A percentile compares a stretch with the other conserved stretches of the same genome.
Conservation (phyloP, 2,113 vertebrate genomes). For the Sinocyclocheilus anshuiensis region DNA sequence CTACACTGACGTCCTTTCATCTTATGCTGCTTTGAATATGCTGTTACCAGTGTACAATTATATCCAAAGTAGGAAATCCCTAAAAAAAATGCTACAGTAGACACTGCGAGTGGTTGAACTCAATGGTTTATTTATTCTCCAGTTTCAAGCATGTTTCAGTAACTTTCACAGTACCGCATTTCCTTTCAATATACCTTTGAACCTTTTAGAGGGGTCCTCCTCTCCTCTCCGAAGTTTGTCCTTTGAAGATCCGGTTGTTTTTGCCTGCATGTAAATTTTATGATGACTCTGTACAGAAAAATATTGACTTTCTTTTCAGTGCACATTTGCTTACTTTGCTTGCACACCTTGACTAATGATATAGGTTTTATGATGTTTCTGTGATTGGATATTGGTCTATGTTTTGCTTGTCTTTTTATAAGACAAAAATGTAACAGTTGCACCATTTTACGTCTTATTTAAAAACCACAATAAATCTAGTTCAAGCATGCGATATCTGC, state of each 20-base stretch:
- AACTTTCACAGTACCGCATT: background rate
- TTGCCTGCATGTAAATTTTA: background rate
- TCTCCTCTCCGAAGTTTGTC: background rate
- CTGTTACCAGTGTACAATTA: constrained; percentile 12
- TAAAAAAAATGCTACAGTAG: constrained; percentile 2
- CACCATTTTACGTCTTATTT: background rate
- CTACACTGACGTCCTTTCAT: constrained; percentile 36
- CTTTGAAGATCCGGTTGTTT: background rate
- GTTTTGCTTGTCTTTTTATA: background rate
- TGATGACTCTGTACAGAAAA: background rate
- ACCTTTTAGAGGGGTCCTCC: background rate
- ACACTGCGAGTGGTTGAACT: constrained; percentile 64
- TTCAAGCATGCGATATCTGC: background rate
- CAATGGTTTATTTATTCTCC: constrained; percentile 34
- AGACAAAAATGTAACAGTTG: background rate
- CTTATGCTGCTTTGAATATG: background rate
- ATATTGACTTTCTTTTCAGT: background rate
- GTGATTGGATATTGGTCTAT: background rate
- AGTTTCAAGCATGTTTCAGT: constrained; percentile 15
- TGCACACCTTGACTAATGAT: background rate
- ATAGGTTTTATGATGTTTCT: background rate
- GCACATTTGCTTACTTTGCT: background rate
- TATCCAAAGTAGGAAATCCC: constrained; percentile 1
- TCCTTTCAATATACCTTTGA: background rate
- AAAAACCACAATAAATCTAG: background rate